Percentiles rank a stretch among this genome's conserved stretches.
Evolutionary conservation across 2,797 vertebrate species (phyloP).

Genomic region (Sebastes hubbsi): DNA sequence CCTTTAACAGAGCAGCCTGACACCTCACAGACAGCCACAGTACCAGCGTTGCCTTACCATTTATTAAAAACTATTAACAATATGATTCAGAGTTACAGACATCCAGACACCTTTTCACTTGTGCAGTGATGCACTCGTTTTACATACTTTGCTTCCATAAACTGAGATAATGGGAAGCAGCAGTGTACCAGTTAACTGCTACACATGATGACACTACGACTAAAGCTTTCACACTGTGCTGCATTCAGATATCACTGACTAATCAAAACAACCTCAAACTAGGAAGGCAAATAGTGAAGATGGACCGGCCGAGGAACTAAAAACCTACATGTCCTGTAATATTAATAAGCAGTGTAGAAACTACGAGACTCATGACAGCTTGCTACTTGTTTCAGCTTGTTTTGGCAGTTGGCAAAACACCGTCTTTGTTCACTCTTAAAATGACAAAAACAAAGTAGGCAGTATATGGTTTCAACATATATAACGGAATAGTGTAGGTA

Average conservation of each 20-base stretch:
- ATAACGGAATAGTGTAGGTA: neutral
- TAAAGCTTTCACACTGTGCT: neutral
- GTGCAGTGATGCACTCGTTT: neutral
- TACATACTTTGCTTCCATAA: neutral
- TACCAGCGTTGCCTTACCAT: slow-evolving; percentile 12
- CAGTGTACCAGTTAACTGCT: neutral
- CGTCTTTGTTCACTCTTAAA: neutral
- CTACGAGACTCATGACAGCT: neutral
- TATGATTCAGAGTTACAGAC: slow-evolving; percentile 19
- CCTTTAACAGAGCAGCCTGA: neutral
- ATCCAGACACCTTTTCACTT: neutral
- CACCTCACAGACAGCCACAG: neutral
- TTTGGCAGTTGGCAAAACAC: slow-evolving; percentile 24
- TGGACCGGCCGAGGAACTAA: neutral
- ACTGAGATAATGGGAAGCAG: neutral
- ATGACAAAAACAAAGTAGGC: neutral
- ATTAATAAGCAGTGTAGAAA: neutral
- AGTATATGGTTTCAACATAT: slow-evolving; percentile 6
- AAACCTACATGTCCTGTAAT: neutral
- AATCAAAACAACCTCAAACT: neutral
- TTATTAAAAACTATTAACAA: slow-evolving; percentile 59
- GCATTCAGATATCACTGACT: neutral
- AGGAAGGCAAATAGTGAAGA: slow-evolving; percentile 13
- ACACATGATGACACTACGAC: neutral
- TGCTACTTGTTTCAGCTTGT: neutral